These are phyloP conservation scores for Coranthus polyacanthus DNA, from an alignment of 2,797 vertebrate species.

Conservation along the genomic window DNA sequence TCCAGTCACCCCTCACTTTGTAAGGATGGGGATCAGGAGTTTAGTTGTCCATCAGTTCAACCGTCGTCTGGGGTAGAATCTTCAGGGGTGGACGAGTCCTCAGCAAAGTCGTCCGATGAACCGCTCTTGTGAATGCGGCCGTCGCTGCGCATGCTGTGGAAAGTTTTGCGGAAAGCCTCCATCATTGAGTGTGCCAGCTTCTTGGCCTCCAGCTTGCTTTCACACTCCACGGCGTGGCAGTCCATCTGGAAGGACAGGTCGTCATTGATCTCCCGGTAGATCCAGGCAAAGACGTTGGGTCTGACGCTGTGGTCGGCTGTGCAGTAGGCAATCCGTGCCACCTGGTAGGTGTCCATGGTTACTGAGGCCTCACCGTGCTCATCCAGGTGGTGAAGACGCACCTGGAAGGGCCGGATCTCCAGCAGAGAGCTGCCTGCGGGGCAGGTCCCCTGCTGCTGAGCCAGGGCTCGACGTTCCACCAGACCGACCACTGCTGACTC, in stretches of 20 bases:
- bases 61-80: constrained; percentile 94
- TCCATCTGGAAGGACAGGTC: constrained; percentile 99
- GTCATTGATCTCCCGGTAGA: constrained; percentile 98
- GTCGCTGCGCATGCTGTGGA: constrained; percentile 98
- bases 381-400: constrained; percentile 95
- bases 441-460: constrained; percentile 86
- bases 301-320: constrained; percentile 96
- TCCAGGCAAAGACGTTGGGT: constrained; percentile 98
- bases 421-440: constrained; percentile 87
- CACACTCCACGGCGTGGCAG: constrained; percentile 98
- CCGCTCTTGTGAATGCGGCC: constrained; percentile 96
- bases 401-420: constrained; percentile 98
- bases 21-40: constrained; percentile 59
- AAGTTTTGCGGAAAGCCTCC: constrained; percentile 99
- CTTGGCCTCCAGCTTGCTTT: constrained; percentile 98
- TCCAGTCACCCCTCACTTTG: constrained; percentile 67
- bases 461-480: constrained; percentile 87
- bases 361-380: constrained; percentile 91
- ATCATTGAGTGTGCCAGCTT: constrained; percentile 99
- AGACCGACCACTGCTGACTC: constrained; percentile 95
- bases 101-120: constrained; percentile 92
- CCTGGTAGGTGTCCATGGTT: constrained; percentile 98
- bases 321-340: constrained; percentile 98
- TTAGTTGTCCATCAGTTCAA: constrained; percentile 81
- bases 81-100: constrained; percentile 91